A percentile compares a stretch with the other conserved stretches of the same genome.
Evolutionary conservation across 2,113 vertebrate species (phyloP).

Genomic region (Dromiciops gliroides): DNA sequence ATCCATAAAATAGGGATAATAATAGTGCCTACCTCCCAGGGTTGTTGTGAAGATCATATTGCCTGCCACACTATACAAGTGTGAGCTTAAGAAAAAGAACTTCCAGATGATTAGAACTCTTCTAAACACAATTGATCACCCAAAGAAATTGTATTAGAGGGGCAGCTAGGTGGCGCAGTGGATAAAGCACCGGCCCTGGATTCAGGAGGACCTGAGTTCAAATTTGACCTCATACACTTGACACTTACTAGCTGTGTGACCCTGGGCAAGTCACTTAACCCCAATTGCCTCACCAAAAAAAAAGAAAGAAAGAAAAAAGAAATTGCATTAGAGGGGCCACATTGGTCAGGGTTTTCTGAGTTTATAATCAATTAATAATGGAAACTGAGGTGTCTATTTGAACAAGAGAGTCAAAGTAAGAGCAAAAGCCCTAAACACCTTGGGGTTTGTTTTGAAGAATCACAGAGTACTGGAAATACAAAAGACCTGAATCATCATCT

Average conservation of each 20-base stretch:
- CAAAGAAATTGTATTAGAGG: no score
- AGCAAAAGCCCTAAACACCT: neutral
- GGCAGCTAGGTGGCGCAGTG: no score
- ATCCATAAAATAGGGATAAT: neutral
- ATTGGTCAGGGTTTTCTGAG: neutral
- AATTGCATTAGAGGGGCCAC: no score
- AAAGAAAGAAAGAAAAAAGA: no score
- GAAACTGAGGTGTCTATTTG: neutral
- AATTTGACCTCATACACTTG: no score
- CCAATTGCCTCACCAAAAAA: no score
- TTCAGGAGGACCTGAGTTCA: no score
- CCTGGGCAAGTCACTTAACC: no score
- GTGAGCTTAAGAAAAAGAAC: neutral
- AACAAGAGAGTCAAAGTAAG: neutral
- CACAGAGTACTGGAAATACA: neutral
- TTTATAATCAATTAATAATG: neutral
- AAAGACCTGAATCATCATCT: neutral
- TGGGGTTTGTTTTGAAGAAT: neutral
- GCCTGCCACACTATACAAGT: neutral
- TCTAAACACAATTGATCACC: neutral
- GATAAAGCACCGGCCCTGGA: no score
- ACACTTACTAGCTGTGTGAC: no score
- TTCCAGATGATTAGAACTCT: neutral
- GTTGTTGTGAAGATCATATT: neutral
- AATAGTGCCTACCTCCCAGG: neutral